phyloP scores from a whole-genome alignment of 2,797 vertebrate species.

The Anguilla marmorata region DNA sequence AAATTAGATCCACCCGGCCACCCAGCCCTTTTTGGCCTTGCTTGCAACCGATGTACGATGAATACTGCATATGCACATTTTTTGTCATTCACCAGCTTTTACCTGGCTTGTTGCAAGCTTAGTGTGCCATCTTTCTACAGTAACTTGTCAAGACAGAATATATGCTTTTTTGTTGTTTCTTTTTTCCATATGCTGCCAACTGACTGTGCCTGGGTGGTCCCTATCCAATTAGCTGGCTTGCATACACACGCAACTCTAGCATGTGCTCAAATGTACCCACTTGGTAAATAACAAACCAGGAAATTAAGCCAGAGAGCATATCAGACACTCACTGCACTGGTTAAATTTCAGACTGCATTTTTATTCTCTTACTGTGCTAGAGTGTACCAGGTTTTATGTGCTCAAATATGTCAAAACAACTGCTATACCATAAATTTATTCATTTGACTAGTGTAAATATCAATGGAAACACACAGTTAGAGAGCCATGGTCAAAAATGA shows the following conservation, averaged over 20 bases:
- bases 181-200: neutral
- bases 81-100: neutral
- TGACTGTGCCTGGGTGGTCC: constrained; percentile 5
- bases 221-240: constrained; percentile 5
- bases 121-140: neutral
- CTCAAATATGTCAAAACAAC: neutral
- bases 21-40: neutral
- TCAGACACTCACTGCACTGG: neutral
- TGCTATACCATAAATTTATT: neutral
- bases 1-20: neutral
- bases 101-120: neutral
- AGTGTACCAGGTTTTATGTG: neutral
- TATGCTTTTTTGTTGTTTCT: too few relatives aligned
- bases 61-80: neutral
- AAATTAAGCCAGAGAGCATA: neutral
- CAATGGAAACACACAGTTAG: neutral
- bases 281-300: constrained; percentile 1
- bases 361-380: neutral
- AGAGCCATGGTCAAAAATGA: neutral
- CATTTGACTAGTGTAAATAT: neutral
- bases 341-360: neutral
- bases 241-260: neutral
- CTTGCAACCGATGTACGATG: neutral
- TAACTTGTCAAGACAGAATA: neutral
- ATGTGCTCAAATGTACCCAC: neutral